A percentile compares a stretch with the other conserved stretches of the same genome.
These are phyloP conservation scores for Euborellia annulipes DNA, from an alignment of 1,140 invertebrate species.

Conservation along the genomic window DNA sequence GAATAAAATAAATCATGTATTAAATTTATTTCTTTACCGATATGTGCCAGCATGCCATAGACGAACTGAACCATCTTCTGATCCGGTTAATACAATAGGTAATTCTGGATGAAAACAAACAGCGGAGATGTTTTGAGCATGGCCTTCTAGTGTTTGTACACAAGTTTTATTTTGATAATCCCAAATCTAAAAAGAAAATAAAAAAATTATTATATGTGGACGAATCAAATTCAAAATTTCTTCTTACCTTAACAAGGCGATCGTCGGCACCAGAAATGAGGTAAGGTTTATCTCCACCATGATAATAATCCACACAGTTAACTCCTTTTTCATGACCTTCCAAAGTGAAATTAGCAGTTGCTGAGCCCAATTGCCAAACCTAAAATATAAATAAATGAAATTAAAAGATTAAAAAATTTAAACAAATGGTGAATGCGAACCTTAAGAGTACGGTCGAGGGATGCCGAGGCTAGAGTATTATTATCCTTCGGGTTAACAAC, in stretches of 20 bases:
- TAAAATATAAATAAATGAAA: conserved; percentile 18
- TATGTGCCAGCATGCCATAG: conserved; percentile 99
- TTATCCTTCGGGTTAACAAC: conserved; percentile 99
- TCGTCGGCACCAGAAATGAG: conserved; percentile 98
- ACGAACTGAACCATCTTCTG: conserved; percentile 90
- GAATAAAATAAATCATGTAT: no score
- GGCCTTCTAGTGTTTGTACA: conserved; percentile 93
- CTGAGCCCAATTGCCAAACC: conserved; percentile 94
- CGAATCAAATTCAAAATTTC: no score
- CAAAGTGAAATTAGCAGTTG: conserved; percentile 93
- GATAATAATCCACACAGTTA: conserved; percentile 98
- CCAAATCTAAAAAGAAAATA: conserved; percentile 53
- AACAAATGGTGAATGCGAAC: conserved; percentile 30
- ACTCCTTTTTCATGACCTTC: conserved; percentile 99
- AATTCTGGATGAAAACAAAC: conserved; percentile 94
- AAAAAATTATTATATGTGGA: no score
- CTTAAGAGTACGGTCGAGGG: conserved; percentile 93
- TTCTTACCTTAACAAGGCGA: conserved; percentile 60
- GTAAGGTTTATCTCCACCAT: conserved; percentile 99
- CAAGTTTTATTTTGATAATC: conserved; percentile 99
- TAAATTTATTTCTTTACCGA: conserved; percentile 7
- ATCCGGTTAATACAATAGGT: conserved; percentile 92
- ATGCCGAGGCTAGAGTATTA: conserved; percentile 99
- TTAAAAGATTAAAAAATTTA: not conserved
- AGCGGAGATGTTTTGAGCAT: conserved; percentile 36